Evolutionary conservation across 2,888 invertebrate genomes (phyloP), one percentile per base, ranked within the genome.

Genomic region (Agapostemon virescens): DNA sequence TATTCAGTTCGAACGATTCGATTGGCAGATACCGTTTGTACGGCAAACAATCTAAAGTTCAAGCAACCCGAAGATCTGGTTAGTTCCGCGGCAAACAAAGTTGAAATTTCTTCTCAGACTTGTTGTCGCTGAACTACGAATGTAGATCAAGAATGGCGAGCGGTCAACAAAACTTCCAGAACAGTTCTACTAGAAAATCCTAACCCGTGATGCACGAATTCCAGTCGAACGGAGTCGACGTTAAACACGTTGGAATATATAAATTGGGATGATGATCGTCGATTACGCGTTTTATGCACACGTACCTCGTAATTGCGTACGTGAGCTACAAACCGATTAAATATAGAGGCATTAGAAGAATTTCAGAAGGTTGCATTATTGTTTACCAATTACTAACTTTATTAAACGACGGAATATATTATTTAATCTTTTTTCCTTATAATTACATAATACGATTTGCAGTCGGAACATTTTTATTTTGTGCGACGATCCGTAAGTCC

Each of bases 121-220:
- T 63, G 33, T 61, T 33, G 61, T 36, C 61, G 20, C 33, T 11
- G 33, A 63, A 20, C 61, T 36, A n/a, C 36, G 61, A 63, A 63
- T 36, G 33, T 33, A 63, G 61, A 63, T 36, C 33, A 33, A n/a
- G 61, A n/a, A 63, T 36, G 5, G 33, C 20, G 20, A n/a, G 20
- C 36, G 33, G 61, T 63, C 61, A 33, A 63, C 36, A 33, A 36
- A 63, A 63, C 61, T 63, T 63, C 61, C 4, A 3, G n/a, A 9
- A 36, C 61, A 20, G 36, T 63, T 63, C 36, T 63, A 63, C 33
- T 20, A n/a, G 33, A 13, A n/a, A 63, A 33, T 63, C 61, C 61
- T 36, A n/a, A 36, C 33, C 20, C 11, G 7, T 33, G 15, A 20
- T 20, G 4, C 11, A 11, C 61, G 33, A 36, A 36, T 63, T 36